These are phyloP conservation scores for Stercorarius parasiticus DNA, from an alignment of 2,113 vertebrate species.

Conservation along the genomic window DNA sequence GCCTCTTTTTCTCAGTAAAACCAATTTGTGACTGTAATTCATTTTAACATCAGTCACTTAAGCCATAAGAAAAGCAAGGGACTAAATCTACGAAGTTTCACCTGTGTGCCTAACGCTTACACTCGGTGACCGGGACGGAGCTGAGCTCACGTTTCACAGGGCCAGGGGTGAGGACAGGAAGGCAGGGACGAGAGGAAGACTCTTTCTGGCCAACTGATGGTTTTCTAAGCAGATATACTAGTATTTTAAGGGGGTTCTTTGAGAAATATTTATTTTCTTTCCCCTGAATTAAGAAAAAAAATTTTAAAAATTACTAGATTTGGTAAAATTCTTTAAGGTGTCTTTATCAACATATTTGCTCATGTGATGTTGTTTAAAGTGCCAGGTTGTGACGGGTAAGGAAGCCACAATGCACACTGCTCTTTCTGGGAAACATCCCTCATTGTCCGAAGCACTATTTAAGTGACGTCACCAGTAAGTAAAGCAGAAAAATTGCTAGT, in stretches of 20 bases:
- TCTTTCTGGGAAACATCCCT: not conserved
- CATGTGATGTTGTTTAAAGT: fast-evolving
- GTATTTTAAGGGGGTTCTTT: not conserved
- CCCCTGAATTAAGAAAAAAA: not conserved
- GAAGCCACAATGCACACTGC: fast-evolving
- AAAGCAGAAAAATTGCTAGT: fast-evolving
- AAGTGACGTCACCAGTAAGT: fast-evolving
- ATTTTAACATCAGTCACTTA: not conserved
- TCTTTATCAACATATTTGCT: not conserved
- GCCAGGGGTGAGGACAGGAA: not conserved
- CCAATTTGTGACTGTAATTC: fast-evolving
- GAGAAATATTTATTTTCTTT: not conserved
- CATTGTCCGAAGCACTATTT: fast-evolving
- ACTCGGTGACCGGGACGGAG: fast-evolving
- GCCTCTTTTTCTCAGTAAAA: not conserved
- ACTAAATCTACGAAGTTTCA: too few relatives aligned
- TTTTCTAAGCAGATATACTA: not conserved
- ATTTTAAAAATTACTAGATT: not conserved
- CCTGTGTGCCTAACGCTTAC: fast-evolving
- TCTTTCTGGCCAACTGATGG: not conserved
- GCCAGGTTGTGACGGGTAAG: not conserved
- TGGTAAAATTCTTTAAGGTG: not conserved
- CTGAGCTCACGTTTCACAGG: not conserved
- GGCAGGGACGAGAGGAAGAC: not conserved
- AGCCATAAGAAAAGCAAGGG: fast-evolving